Evolutionary conservation across 2,797 vertebrate genomes (phyloP).

Genomic region (Knipowitschia caucasica): DNA sequence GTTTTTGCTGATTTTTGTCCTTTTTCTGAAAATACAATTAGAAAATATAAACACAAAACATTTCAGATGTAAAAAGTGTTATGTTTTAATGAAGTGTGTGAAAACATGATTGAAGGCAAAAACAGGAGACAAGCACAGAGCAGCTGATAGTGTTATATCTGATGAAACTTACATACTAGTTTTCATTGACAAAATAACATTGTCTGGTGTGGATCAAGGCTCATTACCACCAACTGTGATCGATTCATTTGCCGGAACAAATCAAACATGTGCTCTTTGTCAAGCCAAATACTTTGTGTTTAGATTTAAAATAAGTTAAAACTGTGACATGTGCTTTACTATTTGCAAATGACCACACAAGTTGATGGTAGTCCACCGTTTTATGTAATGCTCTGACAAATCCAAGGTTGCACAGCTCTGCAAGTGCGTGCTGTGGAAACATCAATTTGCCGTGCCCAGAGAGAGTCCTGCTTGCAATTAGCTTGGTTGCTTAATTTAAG

Average conservation of each 20-base stretch:
- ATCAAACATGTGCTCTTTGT: conserved; percentile 51
- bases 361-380: conserved; percentile 47
- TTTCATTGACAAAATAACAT: conserved; percentile 31
- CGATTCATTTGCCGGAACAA: conserved; percentile 39
- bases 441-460: conserved; percentile 41
- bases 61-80: conserved; percentile 78
- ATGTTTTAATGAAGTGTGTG: conserved; percentile 67
- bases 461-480: conserved; percentile 38
- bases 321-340: conserved; percentile 57
- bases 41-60: conserved; percentile 80
- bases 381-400: conserved; percentile 43
- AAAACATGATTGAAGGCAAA: conserved; percentile 71
- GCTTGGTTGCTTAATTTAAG: conserved; percentile 33
- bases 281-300: conserved; percentile 45
- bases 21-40: conserved; percentile 84
- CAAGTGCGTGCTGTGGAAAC: conserved; percentile 38
- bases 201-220: conserved; percentile 46
- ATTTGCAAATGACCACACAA: conserved; percentile 45
- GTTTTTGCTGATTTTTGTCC: conserved; percentile 51
- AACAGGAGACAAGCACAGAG: conserved; percentile 52
- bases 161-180: conserved; percentile 34
- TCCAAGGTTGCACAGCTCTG: conserved; percentile 28
- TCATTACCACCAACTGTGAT: conserved; percentile 37
- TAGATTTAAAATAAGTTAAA: conserved; percentile 36
- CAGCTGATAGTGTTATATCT: conserved; percentile 52